Conservation (phyloP, 2,797 vertebrate species). For the Enteromius thamalakanensis region DNA sequence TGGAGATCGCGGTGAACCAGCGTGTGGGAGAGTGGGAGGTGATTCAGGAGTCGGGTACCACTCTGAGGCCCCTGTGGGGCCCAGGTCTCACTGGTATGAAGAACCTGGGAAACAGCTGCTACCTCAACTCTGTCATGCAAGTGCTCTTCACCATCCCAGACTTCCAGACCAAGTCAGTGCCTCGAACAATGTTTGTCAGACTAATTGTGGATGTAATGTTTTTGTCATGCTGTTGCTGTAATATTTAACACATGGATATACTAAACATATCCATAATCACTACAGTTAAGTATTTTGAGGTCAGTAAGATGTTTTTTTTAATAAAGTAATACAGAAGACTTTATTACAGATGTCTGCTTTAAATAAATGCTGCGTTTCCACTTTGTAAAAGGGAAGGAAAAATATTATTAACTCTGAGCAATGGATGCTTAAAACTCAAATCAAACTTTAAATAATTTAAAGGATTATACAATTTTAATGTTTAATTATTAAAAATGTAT, state of each 20-base stretch:
- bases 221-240: neutral
- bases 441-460: no score
- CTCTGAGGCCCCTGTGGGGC: slow-evolving; percentile 89
- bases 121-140: slow-evolving; percentile 99
- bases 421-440: no score
- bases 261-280: neutral
- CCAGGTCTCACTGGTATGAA: slow-evolving; percentile 94
- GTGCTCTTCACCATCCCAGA: slow-evolving; percentile 98
- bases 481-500: no score
- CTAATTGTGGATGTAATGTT: neutral
- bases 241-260: neutral
- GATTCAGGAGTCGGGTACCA: slow-evolving; percentile 95
- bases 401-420: no score
- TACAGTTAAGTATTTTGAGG: neutral
- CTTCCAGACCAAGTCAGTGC: slow-evolving; percentile 92
- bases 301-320: neutral
- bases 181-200: neutral
- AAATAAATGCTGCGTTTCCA: neutral
- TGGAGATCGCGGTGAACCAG: slow-evolving; percentile 99
- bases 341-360: neutral
- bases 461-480: no score
- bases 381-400: no score
- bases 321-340: neutral
- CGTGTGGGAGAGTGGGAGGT: slow-evolving; percentile 98
- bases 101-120: slow-evolving; percentile 99